phyloP scores from a whole-genome alignment of 2,797 vertebrate species.

The Muscicapa comitata region DNA sequence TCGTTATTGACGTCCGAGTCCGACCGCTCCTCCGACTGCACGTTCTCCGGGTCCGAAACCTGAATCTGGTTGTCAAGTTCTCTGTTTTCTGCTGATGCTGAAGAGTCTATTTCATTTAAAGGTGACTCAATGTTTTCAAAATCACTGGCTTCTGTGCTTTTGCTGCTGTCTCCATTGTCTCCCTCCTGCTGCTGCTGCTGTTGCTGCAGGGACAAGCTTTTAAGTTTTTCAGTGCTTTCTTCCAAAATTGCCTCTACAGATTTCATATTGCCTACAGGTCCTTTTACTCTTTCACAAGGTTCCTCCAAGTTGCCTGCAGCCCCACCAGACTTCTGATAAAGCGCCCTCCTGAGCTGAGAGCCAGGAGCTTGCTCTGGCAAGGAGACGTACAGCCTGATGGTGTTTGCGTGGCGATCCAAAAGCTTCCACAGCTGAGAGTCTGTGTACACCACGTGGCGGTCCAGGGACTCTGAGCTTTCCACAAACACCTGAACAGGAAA shows the following conservation, averaged over 20 bases:
- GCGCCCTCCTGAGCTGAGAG: slow-evolving; percentile 81
- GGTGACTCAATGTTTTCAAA: slow-evolving; percentile 94
- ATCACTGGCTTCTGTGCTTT: slow-evolving; percentile 93
- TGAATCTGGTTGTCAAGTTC: slow-evolving; percentile 90
- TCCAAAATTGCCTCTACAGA: slow-evolving; percentile 96
- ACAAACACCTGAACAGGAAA: slow-evolving; percentile 86
- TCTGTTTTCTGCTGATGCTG: slow-evolving; percentile 85
- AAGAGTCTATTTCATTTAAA: slow-evolving; percentile 86
- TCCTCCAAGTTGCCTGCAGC: slow-evolving; percentile 77
- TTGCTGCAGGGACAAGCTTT: slow-evolving; percentile 89
- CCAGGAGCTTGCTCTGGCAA: slow-evolving; percentile 92
- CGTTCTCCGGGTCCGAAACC: slow-evolving; percentile 86
- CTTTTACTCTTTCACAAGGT: slow-evolving; percentile 82
- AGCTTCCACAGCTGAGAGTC: slow-evolving; percentile 96
- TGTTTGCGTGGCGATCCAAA: slow-evolving; percentile 96
- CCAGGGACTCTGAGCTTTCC: slow-evolving; percentile 91
- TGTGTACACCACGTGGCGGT: slow-evolving; percentile 87
- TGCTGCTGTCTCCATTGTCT: slow-evolving; percentile 91
- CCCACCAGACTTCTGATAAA: slow-evolving; percentile 81
- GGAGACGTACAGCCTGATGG: slow-evolving; percentile 90
- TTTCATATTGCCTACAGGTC: slow-evolving; percentile 78
- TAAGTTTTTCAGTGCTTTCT: slow-evolving; percentile 97
- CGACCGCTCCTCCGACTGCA: slow-evolving; percentile 90
- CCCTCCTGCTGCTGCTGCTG: slow-evolving; percentile 79
- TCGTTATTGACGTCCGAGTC: slow-evolving; percentile 98